Evolutionary conservation across 2,888 invertebrate species (phyloP).

Genomic region (Caenorhabditis sp.): DNA sequence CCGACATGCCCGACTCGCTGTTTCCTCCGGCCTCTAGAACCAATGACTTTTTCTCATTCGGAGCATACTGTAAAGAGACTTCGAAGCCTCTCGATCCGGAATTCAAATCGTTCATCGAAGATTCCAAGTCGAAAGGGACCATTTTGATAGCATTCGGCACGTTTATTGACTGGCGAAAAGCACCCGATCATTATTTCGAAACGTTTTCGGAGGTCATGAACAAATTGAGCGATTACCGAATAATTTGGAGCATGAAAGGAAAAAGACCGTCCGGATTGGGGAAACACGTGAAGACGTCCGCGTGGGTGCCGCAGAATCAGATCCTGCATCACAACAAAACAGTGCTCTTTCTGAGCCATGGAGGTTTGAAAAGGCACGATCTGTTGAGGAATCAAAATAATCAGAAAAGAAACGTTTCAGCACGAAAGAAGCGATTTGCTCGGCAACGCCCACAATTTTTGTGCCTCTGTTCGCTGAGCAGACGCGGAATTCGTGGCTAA

Average conservation of each 20-base stretch:
- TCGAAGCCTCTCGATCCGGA: conserved; percentile 12
- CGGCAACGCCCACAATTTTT: conserved; percentile 40
- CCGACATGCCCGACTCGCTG: conserved; percentile 53
- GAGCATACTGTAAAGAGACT: conserved; percentile 38
- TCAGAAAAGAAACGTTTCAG: conserved; percentile 10
- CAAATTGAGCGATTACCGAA: conserved; percentile 21
- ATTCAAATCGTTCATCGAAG: conserved; percentile 27
- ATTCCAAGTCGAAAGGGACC: conserved; percentile 46
- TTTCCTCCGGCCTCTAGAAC: conserved; percentile 49
- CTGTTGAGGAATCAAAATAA: no score
- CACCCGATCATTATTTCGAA: conserved; percentile 35
- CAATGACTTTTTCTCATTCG: conserved; percentile 52
- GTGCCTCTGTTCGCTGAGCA: conserved; percentile 50
- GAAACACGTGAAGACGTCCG: conserved; percentile 28
- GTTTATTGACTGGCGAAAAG: conserved; percentile 49
- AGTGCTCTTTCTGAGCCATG: conserved; percentile 50
- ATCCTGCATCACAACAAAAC: conserved; percentile 52
- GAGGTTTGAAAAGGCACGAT: conserved; percentile 55
- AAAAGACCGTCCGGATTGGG: conserved; percentile 20
- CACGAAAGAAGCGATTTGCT: conserved; percentile 45
- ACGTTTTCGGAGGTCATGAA: conserved; percentile 36
- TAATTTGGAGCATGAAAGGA: conserved; percentile 50
- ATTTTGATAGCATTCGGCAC: conserved; percentile 51
- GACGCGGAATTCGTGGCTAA: conserved; percentile 40
- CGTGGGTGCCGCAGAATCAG: conserved; percentile 53